Conservation (phyloP, 2,888 invertebrate species). For the Nomada goodeniana region DNA sequence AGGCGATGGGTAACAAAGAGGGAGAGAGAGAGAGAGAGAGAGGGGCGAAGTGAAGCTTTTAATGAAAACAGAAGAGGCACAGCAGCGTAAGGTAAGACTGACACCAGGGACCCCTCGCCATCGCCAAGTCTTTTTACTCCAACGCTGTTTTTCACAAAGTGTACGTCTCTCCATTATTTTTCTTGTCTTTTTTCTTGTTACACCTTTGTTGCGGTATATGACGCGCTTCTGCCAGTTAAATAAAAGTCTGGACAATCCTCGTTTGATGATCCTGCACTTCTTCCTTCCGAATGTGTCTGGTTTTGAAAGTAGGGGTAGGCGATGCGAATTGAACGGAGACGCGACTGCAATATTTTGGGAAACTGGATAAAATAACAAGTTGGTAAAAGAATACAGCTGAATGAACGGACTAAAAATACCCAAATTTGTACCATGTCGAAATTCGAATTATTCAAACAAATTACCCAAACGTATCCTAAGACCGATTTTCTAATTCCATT, state of each 20-base stretch:
- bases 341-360: neutral
- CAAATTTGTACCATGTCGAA: too few species aligned
- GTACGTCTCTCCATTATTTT: slow-evolving; percentile 73
- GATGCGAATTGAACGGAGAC: too few species aligned
- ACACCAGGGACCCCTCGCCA: slow-evolving; percentile 60
- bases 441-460: too few species aligned
- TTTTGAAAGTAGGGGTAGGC: too few species aligned
- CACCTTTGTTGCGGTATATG: slow-evolving; percentile 62
- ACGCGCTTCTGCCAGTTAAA: slow-evolving; percentile 67
- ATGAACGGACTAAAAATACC: too few species aligned
- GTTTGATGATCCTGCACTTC: slow-evolving; percentile 3
- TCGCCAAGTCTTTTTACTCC: slow-evolving; percentile 61
- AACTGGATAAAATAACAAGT: too few species aligned
- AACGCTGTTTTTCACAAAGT: slow-evolving; percentile 60
- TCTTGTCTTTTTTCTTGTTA: slow-evolving; percentile 58
- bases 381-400: too few species aligned
- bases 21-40: slow-evolving; percentile 22
- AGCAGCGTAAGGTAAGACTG: slow-evolving; percentile 72
- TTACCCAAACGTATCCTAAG: too few species aligned
- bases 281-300: slow-evolving; percentile 33
- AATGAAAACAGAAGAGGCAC: slow-evolving; percentile 75
- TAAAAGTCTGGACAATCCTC: slow-evolving; percentile 65
- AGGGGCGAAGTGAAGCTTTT: slow-evolving; percentile 67
- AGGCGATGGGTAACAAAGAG: slow-evolving; percentile 2
- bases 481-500: too few species aligned